Evolutionary conservation across 2,888 invertebrate genomes (phyloP), one percentile per base, ranked within the genome.

Genomic region (Agrypnus murinus): DNA sequence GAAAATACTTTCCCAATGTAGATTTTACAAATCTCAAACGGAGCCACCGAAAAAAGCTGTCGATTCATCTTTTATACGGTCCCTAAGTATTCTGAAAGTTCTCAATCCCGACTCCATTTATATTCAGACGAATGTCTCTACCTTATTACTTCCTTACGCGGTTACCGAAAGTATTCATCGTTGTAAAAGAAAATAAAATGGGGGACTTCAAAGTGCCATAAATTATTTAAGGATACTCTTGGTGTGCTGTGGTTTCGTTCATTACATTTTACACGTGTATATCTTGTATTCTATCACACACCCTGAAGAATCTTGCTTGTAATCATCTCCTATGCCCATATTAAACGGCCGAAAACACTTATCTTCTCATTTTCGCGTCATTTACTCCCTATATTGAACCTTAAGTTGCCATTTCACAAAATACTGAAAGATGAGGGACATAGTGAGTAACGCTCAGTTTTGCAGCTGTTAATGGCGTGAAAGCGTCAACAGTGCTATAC

Each of bases 11-110:
- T 50, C 40, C 43, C 31, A 25, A 53, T 45, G 64, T 43, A 40
- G 53, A 43, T 64, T 58, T 68, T 67, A 57, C 46, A 45, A 48
- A 63, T 63, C 46, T 45, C 31, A 32, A 68, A 63, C 38, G 46
- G 43, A 45, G 43, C 43, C 36, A 46, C 63, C 40, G 46, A 55
- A 55, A 57, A 36, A 25, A 63, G 68, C 62, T 62, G 48, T 68
- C 68, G 68, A 63, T 68, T 68, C 62, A 63, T 68, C 68, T 62
- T 68, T 68, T 68, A 68, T 68, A 62, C 57, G 62, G 57, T n/a
- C 31, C 50, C 50, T 50, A 50, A 50, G 50, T 50, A 50, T 50
- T 50, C 50, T 25, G 50, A 50, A 50, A 50, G 62, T 69, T 58
- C 48, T 64, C 64, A 65, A 64, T 59, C 64, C 36, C 48, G 25